Evolutionary conservation across 2,797 vertebrate species (phyloP).

Genomic region (Pteropus rufus): DNA sequence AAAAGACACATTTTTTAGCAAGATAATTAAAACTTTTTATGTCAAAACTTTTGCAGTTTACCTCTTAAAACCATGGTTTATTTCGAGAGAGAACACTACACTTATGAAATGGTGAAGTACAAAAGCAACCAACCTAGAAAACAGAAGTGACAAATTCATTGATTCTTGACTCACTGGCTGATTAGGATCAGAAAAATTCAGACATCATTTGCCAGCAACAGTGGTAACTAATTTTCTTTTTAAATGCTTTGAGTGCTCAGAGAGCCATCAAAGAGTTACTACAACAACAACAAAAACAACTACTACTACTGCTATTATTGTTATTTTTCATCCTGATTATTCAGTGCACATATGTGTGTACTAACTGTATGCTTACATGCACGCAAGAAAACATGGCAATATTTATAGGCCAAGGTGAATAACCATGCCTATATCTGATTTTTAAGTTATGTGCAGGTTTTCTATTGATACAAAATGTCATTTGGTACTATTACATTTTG

Average conservation of each 20-base stretch:
- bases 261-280: neutral
- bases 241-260: neutral
- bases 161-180: neutral
- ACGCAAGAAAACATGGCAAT: neutral
- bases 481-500: neutral
- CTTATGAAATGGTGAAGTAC: neutral
- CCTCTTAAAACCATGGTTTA: neutral
- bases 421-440: neutral
- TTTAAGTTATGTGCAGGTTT: neutral
- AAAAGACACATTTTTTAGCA: neutral
- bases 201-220: neutral
- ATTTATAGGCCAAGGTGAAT: neutral
- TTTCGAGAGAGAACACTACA: neutral
- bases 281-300: neutral
- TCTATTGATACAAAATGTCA: neutral
- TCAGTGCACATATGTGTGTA: neutral
- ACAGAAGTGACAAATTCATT: neutral
- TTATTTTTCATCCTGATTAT: neutral
- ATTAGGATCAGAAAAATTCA: neutral
- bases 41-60: neutral
- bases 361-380: neutral
- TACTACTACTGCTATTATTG: neutral
- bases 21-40: constrained; percentile 8
- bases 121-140: neutral
- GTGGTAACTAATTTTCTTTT: neutral